These are phyloP conservation scores for Ectropis grisescens DNA, from an alignment of 1,140 invertebrate species.

Conservation along the genomic window DNA sequence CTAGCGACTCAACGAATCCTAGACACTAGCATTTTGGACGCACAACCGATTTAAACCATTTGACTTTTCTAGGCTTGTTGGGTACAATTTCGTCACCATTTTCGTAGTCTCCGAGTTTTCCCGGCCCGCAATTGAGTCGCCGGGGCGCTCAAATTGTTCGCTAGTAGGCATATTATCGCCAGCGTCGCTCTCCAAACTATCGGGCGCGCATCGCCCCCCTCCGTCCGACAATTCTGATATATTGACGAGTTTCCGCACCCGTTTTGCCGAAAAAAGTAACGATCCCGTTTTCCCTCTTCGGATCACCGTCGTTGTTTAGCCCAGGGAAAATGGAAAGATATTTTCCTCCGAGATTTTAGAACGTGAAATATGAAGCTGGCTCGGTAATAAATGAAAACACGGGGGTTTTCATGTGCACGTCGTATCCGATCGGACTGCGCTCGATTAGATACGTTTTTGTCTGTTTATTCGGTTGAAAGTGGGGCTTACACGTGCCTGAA, in stretches of 20 bases:
- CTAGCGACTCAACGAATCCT: no score
- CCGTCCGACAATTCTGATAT: slow-evolving; percentile 17
- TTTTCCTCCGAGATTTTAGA: slow-evolving; percentile 13
- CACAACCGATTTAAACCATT: no score
- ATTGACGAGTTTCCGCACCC: slow-evolving; percentile 23
- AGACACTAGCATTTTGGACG: no score
- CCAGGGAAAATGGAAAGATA: slow-evolving; percentile 6
- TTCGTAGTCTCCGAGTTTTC: no score
- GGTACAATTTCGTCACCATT: no score
- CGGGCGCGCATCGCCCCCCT: slow-evolving; percentile 13
- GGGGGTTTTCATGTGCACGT: background rate
- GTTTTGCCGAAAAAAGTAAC: slow-evolving; percentile 15
- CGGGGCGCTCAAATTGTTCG: slow-evolving; percentile 12
- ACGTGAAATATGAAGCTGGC: slow-evolving; percentile 10
- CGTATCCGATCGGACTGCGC: slow-evolving; percentile 5
- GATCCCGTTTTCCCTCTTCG: slow-evolving; percentile 4
- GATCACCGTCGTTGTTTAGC: slow-evolving; percentile 12
- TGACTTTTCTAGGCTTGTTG: no score
- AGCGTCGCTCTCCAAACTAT: slow-evolving; percentile 9
- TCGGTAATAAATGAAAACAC: slow-evolving; percentile 9
- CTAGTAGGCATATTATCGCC: slow-evolving; percentile 16
- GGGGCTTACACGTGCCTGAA: slow-evolving; percentile 4
- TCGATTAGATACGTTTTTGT: slow-evolving; percentile 9
- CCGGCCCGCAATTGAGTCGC: slow-evolving; percentile 12
- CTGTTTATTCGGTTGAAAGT: slow-evolving; percentile 4